Conservation (phyloP, 2,888 invertebrate species). For the Caenorhabditis macrosperma region DNA sequence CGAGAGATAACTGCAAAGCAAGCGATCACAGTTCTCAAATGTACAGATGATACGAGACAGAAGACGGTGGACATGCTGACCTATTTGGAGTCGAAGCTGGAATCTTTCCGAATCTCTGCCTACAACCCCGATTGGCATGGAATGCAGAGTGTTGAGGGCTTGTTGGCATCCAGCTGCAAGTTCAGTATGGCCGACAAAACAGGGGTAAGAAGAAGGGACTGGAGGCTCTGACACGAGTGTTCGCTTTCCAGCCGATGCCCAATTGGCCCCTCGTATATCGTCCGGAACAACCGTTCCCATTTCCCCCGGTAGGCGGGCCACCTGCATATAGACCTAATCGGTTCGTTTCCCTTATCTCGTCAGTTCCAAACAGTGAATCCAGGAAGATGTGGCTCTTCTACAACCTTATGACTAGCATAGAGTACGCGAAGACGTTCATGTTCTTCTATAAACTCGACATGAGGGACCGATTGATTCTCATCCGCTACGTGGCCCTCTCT, state of each 20-base stretch:
- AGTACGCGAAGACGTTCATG: slow-evolving; percentile 50
- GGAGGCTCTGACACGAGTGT: too few relatives aligned
- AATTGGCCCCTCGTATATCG: slow-evolving; percentile 11
- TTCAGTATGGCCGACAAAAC: slow-evolving; percentile 17
- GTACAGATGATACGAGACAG: slow-evolving; percentile 3
- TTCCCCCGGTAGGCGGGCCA: not conserved
- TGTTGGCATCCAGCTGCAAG: not conserved
- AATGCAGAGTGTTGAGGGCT: not conserved
- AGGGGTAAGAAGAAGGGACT: slow-evolving; percentile 20
- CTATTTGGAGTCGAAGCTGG: slow-evolving; percentile 38
- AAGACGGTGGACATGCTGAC: slow-evolving; percentile 29
- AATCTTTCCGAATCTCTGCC: slow-evolving; percentile 23
- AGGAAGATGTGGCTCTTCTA: slow-evolving; percentile 41
- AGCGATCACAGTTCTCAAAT: not conserved
- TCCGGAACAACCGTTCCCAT: not conserved
- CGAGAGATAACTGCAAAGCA: not conserved
- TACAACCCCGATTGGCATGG: slow-evolving; percentile 42
- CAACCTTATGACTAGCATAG: slow-evolving; percentile 37
- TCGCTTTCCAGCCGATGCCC: slow-evolving; percentile 36
- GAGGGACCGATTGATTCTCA: slow-evolving; percentile 18
- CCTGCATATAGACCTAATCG: slow-evolving; percentile 5
- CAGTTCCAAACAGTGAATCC: too few relatives aligned
- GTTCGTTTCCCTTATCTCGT: too few relatives aligned
- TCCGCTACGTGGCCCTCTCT: slow-evolving; percentile 20
- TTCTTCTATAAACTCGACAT: slow-evolving; percentile 30